Evolutionary conservation across 2,888 invertebrate species (phyloP).

Genomic region (Yponomeuta malinellus): DNA sequence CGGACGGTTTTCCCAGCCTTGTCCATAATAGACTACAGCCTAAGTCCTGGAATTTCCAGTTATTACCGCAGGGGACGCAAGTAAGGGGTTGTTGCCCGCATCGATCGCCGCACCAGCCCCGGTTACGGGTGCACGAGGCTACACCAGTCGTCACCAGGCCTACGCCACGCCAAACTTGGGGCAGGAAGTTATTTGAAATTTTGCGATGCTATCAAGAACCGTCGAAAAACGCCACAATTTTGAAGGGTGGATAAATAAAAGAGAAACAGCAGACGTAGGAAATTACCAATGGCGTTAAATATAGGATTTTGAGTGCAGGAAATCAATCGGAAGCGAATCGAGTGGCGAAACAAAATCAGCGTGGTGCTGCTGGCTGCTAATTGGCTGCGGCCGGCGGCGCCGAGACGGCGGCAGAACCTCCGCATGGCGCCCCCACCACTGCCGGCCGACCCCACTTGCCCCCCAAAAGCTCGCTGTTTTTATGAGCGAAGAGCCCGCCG

Average conservation of each 20-base stretch:
- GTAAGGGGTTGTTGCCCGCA: conserved; percentile 68
- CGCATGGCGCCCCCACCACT: conserved; percentile 65
- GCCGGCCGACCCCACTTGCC: conserved; percentile 34
- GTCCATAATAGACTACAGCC: conserved; percentile 38
- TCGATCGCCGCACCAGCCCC: conserved; percentile 60
- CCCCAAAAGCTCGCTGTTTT: conserved; percentile 57
- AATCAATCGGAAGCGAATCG: conserved; percentile 72
- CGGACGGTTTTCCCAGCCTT: conserved; percentile 54
- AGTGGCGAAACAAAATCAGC: conserved; percentile 70
- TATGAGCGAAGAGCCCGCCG: conserved; percentile 63
- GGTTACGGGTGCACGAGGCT: conserved; percentile 58
- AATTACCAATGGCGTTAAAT: neutral
- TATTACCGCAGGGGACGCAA: conserved; percentile 59
- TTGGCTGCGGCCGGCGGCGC: conserved; percentile 74
- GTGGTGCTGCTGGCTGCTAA: conserved; percentile 70
- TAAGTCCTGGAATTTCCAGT: conserved; percentile 65
- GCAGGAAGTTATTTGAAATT: conserved; percentile 5
- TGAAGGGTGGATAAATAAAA: neutral
- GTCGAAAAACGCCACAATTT: neutral
- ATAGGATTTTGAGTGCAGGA: conserved; percentile 47
- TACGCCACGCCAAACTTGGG: neutral
- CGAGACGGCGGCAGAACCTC: conserved; percentile 74
- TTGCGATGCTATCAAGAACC: conserved; percentile 3
- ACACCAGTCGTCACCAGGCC: conserved; percentile 47
- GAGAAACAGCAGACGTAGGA: neutral